Evolutionary conservation across 2,113 vertebrate species (phyloP).

Genomic region (Seriola aureovittata): DNA sequence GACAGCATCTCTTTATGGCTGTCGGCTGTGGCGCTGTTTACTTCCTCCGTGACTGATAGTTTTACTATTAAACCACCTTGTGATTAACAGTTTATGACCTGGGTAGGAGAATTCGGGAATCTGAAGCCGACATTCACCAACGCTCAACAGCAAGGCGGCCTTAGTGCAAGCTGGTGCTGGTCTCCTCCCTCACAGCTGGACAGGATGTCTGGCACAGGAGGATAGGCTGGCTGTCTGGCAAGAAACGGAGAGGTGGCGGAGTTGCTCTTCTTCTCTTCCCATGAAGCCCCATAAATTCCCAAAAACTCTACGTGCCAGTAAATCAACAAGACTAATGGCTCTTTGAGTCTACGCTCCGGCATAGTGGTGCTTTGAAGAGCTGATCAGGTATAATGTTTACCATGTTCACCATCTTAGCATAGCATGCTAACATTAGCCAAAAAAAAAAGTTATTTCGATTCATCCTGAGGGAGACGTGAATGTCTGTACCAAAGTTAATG

Average conservation of each 20-base stretch:
- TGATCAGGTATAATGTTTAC: neutral
- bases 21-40: constrained; percentile 50
- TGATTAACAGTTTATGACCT: constrained; percentile 50
- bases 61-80: constrained; percentile 43
- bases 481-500: neutral
- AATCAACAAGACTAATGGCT: neutral
- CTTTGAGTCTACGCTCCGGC: neutral
- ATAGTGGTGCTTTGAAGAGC: neutral
- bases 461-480: neutral
- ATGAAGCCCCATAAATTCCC: constrained; percentile 8
- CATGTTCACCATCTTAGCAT: neutral
- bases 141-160: constrained; percentile 1
- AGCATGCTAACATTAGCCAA: neutral
- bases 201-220: constrained; percentile 62
- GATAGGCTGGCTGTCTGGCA: constrained; percentile 13
- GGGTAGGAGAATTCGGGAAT: neutral
- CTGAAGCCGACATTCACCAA: neutral
- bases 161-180: neutral
- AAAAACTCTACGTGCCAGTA: neutral
- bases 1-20: constrained; percentile 52
- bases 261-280: constrained; percentile 9
- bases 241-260: constrained; percentile 13
- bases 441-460: neutral
- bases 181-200: constrained; percentile 35
- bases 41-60: constrained; percentile 49